Conservation (phyloP, 1,140 invertebrate species). For the Hestina assimilis region DNA sequence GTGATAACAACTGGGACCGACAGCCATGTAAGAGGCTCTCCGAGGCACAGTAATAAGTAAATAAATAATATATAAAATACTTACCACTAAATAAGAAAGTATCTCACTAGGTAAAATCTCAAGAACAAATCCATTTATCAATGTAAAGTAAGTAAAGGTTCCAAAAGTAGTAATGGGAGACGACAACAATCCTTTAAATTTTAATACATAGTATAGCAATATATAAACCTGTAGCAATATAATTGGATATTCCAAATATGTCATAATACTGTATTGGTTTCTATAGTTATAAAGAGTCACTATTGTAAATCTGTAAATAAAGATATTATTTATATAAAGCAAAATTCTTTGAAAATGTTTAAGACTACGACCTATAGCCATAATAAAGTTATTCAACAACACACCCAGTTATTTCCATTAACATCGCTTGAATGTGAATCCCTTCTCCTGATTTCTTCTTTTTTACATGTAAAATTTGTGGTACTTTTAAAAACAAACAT, state of each 20-base stretch:
- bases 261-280: slow-evolving; percentile 83
- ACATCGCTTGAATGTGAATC: slow-evolving; percentile 81
- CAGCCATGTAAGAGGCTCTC: no score
- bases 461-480: slow-evolving; percentile 82
- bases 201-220: slow-evolving; percentile 82
- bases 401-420: slow-evolving; percentile 84
- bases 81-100: slow-evolving; percentile 81
- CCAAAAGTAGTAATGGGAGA: slow-evolving; percentile 45
- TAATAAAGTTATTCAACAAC: slow-evolving; percentile 4
- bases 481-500: slow-evolving; percentile 85
- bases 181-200: slow-evolving; percentile 75
- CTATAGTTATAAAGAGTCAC: slow-evolving; percentile 85
- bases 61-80: slow-evolving; percentile 41
- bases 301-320: slow-evolving; percentile 83
- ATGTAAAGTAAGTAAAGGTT: slow-evolving; percentile 72
- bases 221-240: slow-evolving; percentile 84
- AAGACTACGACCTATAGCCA: background rate
- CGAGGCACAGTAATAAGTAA: no score
- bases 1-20: no score
- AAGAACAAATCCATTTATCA: slow-evolving; percentile 72
- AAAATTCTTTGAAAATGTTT: background rate
- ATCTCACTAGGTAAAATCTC: slow-evolving; percentile 78
- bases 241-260: slow-evolving; percentile 86
- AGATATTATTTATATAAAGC: background rate
- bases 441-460: slow-evolving; percentile 80